phyloP scores from a whole-genome alignment of 2,113 vertebrate species.

The Lepus timidus region DNA sequence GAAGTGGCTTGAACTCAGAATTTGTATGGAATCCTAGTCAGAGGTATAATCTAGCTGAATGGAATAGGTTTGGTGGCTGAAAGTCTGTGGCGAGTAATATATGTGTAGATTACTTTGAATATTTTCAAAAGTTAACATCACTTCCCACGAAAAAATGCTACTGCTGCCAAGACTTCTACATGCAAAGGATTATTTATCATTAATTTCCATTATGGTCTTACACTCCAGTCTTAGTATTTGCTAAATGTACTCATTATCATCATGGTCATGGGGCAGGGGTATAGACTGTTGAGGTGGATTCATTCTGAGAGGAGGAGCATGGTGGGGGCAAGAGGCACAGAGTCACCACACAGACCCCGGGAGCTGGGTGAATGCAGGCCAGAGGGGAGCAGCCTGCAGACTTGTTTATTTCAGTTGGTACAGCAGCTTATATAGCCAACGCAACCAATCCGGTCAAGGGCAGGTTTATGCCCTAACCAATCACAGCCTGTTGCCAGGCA shows the following conservation, averaged over 20 bases:
- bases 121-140: background rate
- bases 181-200: background rate
- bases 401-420: too few species aligned
- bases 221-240: background rate
- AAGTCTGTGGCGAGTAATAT: background rate
- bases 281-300: background rate
- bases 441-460: too few species aligned
- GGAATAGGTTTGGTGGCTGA: too few species aligned
- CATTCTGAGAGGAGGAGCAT: too few species aligned
- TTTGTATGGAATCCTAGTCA: background rate
- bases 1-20: background rate
- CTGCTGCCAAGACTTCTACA: background rate
- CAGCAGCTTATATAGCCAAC: too few species aligned
- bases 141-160: background rate
- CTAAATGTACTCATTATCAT: background rate
- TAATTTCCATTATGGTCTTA: background rate
- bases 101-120: background rate
- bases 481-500: too few species aligned
- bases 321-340: too few species aligned
- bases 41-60: background rate
- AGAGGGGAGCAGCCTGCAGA: too few species aligned
- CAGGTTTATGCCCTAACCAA: too few species aligned
- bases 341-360: too few species aligned
- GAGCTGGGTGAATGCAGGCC: too few species aligned
- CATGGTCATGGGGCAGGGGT: background rate